Base-by-base conservation (phyloP, 1,140 invertebrate species). In the Chrysopa pallens region DNA sequence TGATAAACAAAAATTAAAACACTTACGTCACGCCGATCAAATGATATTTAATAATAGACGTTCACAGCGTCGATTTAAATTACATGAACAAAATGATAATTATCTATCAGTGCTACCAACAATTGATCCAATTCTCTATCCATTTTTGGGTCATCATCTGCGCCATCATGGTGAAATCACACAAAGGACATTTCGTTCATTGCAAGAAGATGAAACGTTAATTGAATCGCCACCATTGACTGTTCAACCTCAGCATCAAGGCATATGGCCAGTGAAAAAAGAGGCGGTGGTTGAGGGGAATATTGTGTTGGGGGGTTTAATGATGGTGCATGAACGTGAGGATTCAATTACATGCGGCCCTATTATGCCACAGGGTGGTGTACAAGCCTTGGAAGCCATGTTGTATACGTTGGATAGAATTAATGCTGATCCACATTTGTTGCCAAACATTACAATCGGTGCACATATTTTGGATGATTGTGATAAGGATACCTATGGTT, bases 251-350 rank as follows among this genome's bases (percentile, higher is more conserved):
- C 1, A 60, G 47, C 17, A 23, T 23, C 17, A 23, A 23, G 17
- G 17, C 5, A 3, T 23, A 39, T 92, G 90, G 89, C 89, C 89
- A 0, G 72, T 87, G 2, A 91, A 92, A 52, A 73, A 78, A 40
- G 83, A 88, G 50, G 83, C 86, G 0, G 75, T 81, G 1, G 78
- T 93, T 3, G 80, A 87, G 54, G 90, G 89, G 0, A 78, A 92
- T 48, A 58, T 86, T 1, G 70, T 85, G 0, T 61, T 96, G 0
- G 91, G 91, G 4, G 90, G 86, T 0, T 64, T 94, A 4, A 93
- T 94, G 84, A 94, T 94, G 87, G 79, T 91, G 0, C 87, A 91
- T 56, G 84, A 88, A 50, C 61, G 87, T n/a, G 80, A 88, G 50
- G 79, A 84, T 48, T 62, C 64, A 1, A 67, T 79, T 9, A 80